Evolutionary conservation across 2,888 invertebrate species (phyloP), one percentile per base, ranked within the genome.

Genomic region (Ochlodes sylvanus): DNA sequence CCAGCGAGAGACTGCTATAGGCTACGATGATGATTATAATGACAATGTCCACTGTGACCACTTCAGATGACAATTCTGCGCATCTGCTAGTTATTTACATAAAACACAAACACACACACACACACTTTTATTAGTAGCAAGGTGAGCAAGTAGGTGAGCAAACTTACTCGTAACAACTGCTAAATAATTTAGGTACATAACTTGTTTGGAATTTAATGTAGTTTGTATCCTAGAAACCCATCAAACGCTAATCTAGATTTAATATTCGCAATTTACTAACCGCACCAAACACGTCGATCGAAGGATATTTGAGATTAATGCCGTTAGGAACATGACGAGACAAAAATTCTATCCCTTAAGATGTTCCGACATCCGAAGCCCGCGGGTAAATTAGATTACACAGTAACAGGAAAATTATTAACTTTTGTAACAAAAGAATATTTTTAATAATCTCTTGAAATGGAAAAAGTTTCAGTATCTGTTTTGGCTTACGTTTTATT

Each of bases 401-500:
- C 15, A 15, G 17, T 17, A 47, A 7, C 47, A 54, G 54, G 54
- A 27, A 54, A 27, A 27, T 54, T 27, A 54, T n/a, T 54, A 47
- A 47, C 47, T 47, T 47, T 47, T 17, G 47, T 47, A 47, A 47
- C 47, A 47, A 47, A 47, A 7, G 6, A 47, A 47, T 47, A 47
- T 47, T 47, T 47, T 47, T 47, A 17, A 17, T 47, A 47, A 47
- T 47, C 47, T 15, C 47, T 47, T 12, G 17, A 17, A 47, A 47
- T 47, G 47, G 47, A 47, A 47, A 47, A 47, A 54, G 21, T 54
- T 54, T 14, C 27, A n/a, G 21, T 27, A 27, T 27, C 27, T 54
- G 54, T 54, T 54, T 47, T 47, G 47, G 47, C 15, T 47, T 47
- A 47, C 2, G n/a, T 47, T 47, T 47, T 47, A 47, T 47, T 47